Conservation (phyloP, 2,888 invertebrate genomes). For the Vannuccia rotundouncinata region DNA sequence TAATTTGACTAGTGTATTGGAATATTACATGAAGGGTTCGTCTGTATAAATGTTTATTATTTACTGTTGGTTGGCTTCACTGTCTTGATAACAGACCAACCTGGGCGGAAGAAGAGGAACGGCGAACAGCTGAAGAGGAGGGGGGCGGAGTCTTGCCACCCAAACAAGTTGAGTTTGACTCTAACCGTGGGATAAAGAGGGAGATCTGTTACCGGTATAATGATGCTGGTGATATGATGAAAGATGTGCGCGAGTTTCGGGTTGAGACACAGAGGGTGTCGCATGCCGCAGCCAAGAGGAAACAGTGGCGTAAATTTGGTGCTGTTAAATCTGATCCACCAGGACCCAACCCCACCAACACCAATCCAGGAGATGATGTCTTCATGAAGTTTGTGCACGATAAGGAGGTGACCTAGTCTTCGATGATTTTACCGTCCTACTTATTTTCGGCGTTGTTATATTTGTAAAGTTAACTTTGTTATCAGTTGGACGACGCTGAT, state of each 20-base stretch:
- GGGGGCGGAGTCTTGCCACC: background rate
- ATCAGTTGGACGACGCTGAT: background rate
- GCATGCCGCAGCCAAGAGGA: constrained; percentile 79
- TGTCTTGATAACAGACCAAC: too few relatives aligned
- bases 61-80: too few relatives aligned
- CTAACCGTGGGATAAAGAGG: background rate
- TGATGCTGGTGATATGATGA: constrained; percentile 26
- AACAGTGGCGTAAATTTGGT: constrained; percentile 89
- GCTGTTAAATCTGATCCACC: constrained; percentile 80
- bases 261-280: constrained; percentile 72
- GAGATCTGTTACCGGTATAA: constrained; percentile 2
- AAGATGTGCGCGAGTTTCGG: background rate
- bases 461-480: too few relatives aligned
- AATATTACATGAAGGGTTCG: too few relatives aligned
- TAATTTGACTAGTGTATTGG: too few relatives aligned
- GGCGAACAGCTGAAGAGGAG: constrained; percentile 2
- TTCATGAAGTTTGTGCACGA: constrained; percentile 67
- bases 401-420: constrained; percentile 50
- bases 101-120: background rate
- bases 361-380: constrained; percentile 88
- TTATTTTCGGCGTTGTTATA: background rate
- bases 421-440: background rate
- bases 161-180: background rate
- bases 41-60: too few relatives aligned
- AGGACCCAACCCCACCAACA: constrained; percentile 96